These are phyloP conservation scores for Dusona sp. DNA, from an alignment of 2,888 invertebrate genomes.

Conservation along the genomic window DNA sequence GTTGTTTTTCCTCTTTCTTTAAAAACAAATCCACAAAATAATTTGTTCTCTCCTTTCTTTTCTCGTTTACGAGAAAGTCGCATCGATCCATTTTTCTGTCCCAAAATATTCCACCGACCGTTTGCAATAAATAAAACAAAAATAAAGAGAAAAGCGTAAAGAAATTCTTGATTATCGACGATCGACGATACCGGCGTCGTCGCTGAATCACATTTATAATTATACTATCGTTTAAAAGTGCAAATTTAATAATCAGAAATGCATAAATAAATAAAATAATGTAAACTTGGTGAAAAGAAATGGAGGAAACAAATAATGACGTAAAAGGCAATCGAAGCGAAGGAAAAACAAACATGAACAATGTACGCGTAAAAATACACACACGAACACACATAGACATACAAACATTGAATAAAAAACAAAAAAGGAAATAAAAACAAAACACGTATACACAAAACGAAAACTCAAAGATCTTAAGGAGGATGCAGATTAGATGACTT, in stretches of 20 bases:
- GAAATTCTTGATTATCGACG: constrained; percentile 40
- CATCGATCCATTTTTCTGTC: constrained; percentile 71
- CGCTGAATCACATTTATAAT: constrained; percentile 24
- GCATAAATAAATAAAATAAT: not conserved
- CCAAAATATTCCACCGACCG: constrained; percentile 74
- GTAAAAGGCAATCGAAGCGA: constrained; percentile 70
- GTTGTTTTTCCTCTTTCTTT: not conserved
- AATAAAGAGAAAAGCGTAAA: not conserved
- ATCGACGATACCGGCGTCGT: constrained; percentile 16
- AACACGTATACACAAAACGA: not conserved
- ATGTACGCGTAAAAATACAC: not conserved
- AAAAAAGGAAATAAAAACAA: no score
- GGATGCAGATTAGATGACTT: constrained; percentile 75
- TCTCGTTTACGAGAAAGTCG: not conserved
- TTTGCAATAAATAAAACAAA: constrained; percentile 1
- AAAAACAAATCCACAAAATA: not conserved
- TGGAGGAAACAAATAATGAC: constrained; percentile 51
- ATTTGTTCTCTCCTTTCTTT: not conserved
- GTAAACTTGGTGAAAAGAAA: constrained; percentile 66
- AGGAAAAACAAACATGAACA: constrained; percentile 55
- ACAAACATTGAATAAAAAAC: not conserved
- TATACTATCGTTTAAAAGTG: constrained; percentile 17
- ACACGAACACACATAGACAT: not conserved
- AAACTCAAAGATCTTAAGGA: constrained; percentile 12
- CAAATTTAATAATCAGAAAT: not conserved